Evolutionary conservation across 2,797 vertebrate species (phyloP).

Genomic region (Hemitrygon akajei): DNA sequence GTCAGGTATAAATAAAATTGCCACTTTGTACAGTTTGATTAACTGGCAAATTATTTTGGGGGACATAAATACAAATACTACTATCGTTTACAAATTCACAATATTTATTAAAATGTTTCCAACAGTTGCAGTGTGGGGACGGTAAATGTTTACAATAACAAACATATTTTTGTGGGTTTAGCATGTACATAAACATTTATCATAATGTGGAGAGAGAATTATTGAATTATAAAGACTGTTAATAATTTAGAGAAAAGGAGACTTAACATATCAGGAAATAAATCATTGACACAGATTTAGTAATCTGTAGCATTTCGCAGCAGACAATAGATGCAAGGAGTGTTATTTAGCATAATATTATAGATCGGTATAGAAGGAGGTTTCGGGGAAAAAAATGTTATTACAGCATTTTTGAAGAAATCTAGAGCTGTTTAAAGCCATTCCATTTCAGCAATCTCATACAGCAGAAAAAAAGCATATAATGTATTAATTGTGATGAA

Average conservation of each 20-base stretch:
- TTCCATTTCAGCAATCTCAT: background rate
- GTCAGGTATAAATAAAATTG: background rate
- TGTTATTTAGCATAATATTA: background rate
- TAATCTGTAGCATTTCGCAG: background rate
- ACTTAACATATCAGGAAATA: background rate
- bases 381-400: background rate
- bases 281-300: background rate
- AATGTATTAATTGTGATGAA: background rate
- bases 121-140: background rate
- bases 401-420: constrained; percentile 14
- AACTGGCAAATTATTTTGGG: background rate
- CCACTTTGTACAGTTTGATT: background rate
- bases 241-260: background rate
- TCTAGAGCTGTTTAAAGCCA: background rate
- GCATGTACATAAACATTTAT: background rate
- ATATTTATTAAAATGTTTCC: constrained; percentile 12
- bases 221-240: background rate
- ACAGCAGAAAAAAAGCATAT: background rate
- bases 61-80: background rate
- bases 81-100: constrained; percentile 9
- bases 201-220: background rate
- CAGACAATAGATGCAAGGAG: background rate
- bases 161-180: background rate
- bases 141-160: background rate
- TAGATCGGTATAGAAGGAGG: background rate